Evolutionary conservation across 2,888 invertebrate species (phyloP), one percentile per base, ranked within the genome.

Genomic region (Sinopyrophorus schimmeli): DNA sequence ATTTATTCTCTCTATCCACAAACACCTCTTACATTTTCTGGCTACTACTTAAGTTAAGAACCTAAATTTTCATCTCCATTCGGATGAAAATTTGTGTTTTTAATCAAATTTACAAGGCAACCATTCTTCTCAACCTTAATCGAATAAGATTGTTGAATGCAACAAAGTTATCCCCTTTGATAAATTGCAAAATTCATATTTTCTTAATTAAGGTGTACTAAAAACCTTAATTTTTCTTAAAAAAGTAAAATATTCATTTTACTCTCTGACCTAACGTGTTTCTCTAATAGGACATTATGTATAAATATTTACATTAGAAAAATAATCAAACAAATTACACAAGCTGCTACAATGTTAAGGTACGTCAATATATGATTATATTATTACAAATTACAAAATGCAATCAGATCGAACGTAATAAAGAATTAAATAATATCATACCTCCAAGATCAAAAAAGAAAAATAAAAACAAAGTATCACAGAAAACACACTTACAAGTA

Each of bases 1-100:
- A 41, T 49, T 43, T 49, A 41, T 44, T 44, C 26, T 32, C 39
- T 39, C 50, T 50, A 50, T 43, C 44, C 50, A 50, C 50, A 50
- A 50, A 50, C 49, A 49, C 38, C 24, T 49, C 49, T 9, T 24
- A 31, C 34, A 50, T 32, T 20, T 44, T 39, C 7, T 37, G 44
- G 44, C 44, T 44, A 44, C 44, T 30, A 44, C n/a, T n/a, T n/a
- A n/a, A n/a, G n/a, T n/a, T n/a, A n/a, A n/a, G n/a, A n/a, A n/a
- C n/a, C n/a, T n/a, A n/a, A n/a, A n/a, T n/a, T n/a, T n/a, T n/a
- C n/a, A n/a, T n/a, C n/a, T n/a, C n/a, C n/a, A n/a, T n/a, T n/a
- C n/a, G n/a, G n/a, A n/a, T 30, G 44, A 38, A 44, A 44, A 44
- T 44, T 30, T 44, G 44, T 35, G 31, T 6, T 42, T 42, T 31